A percentile compares a stretch with the other conserved stretches of the same genome.
Conservation (phyloP, 2,888 invertebrate genomes). For the Ophion ellenae region DNA sequence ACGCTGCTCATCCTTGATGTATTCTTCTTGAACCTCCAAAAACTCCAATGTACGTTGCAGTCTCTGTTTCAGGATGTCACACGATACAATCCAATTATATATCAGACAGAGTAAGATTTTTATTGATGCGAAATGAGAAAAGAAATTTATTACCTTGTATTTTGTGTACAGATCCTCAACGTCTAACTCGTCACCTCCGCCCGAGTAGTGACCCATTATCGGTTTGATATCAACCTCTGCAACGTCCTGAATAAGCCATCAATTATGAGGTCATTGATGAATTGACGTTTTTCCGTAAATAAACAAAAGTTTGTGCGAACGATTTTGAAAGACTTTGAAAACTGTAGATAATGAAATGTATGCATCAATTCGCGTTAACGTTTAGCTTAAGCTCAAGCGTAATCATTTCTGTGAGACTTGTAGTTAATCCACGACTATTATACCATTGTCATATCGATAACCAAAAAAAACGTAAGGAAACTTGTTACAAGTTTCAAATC, state of each 20-base stretch:
- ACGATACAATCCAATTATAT: slow-evolving; percentile 3
- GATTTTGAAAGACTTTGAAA: neutral
- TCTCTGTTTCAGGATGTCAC: slow-evolving; percentile 87
- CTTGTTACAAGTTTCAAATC: neutral
- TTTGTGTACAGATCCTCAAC: slow-evolving; percentile 97
- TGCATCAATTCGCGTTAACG: neutral
- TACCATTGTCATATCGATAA: neutral
- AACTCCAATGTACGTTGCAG: slow-evolving; percentile 98
- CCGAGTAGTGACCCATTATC: slow-evolving; percentile 88
- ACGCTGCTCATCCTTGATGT: slow-evolving; percentile 99
- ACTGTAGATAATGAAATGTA: neutral
- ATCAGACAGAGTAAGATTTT: neutral
- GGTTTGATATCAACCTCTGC: slow-evolving; percentile 87
- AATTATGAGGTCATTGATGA: neutral
- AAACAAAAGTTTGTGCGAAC: neutral
- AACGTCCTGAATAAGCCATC: slow-evolving; percentile 86
- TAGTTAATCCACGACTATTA: neutral
- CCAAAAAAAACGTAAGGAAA: neutral
- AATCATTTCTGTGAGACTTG: neutral
- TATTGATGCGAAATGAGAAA: neutral
- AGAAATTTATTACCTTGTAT: slow-evolving; percentile 90
- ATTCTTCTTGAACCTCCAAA: slow-evolving; percentile 99
- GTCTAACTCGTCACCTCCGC: slow-evolving; percentile 92
- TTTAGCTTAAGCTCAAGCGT: neutral
- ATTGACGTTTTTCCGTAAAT: neutral